Base-by-base conservation (phyloP, 2,888 invertebrate species). In the Smittia sp. region DNA sequence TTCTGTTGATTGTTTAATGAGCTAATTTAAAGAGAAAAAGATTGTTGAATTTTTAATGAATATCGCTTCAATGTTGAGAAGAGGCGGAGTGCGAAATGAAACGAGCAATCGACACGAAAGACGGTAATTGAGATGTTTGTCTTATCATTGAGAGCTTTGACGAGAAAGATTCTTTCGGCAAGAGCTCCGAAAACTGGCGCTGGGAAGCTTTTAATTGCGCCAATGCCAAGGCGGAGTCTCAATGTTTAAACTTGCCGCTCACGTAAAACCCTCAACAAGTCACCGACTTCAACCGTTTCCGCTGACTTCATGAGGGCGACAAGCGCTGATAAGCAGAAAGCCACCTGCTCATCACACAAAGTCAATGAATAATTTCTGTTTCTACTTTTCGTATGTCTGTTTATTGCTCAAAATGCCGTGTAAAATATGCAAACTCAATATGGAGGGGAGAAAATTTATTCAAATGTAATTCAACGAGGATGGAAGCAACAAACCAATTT, bases 351-450 rank as follows among this genome's bases (percentile, higher is more conserved):
- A 41, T n/a, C 46, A 46, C 69, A 27, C 70, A 52, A 41, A 41
- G 54, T 58, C 70, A 70, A 70, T 70, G 70, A 70, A 58, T 70
- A 54, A 54, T 65, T 66, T 25, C 15, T 15, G 25, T 25, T n/a
- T 25, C 32, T 18, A 27, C 22, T 63, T 22, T 1, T 58, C 54
- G 70, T 54, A 11, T 46, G 46, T 46, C 46, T 70, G 54, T 58
- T 54, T 54, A 58, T 70, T 70, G 70, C 46, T 70, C 18, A 70
- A 70, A 70, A 68, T 20, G 46, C 38, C 62, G 62, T 62, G 72
- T 70, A 72, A 72, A 72, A 72, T 72, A 72, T 72, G 62, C 72
- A 72, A 72, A 72, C 62, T 38, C 39, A 39, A 62, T 72, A 20
- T 72, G 27, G 32, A 58, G 24, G 38, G n/a, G 58, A 58, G 7